A percentile compares a stretch with the other conserved stretches of the same genome.
These are phyloP conservation scores for Blastomussa wellsi DNA, from an alignment of 92 coral and sea anemone genomes.

Conservation along the genomic window DNA sequence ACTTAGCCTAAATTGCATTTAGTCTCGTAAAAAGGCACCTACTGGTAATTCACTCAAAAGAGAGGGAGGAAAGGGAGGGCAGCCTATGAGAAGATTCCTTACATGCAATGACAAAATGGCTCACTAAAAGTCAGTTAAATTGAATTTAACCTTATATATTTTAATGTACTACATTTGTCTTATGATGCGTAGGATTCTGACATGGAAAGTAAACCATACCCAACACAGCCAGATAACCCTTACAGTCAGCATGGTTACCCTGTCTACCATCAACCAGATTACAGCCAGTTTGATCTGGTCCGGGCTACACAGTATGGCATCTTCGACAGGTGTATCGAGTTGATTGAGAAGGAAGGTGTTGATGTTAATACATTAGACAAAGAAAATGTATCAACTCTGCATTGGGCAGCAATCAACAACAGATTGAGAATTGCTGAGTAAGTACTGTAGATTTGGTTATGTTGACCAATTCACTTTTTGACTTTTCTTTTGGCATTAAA, in stretches of 20 bases:
- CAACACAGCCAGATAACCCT: constrained; percentile 67
- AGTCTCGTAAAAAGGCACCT: too few relatives aligned
- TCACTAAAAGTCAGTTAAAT: too few relatives aligned
- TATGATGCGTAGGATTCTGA: background rate
- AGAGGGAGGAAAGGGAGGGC: too few relatives aligned
- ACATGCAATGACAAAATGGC: too few relatives aligned
- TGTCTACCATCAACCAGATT: constrained; percentile 67
- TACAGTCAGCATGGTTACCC: constrained; percentile 56
- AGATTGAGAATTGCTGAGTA: constrained; percentile 91
- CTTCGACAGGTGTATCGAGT: constrained; percentile 68
- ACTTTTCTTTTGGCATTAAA: too few relatives aligned
- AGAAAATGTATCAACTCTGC: constrained; percentile 90
- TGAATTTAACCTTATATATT: too few relatives aligned
- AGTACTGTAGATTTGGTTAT: constrained; percentile 18
- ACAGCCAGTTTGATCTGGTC: constrained; percentile 84
- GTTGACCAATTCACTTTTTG: background rate
- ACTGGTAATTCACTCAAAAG: too few relatives aligned
- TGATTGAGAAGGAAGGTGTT: constrained; percentile 83
- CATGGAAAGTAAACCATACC: constrained; percentile 57
- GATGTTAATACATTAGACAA: constrained; percentile 74
- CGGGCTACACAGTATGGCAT: constrained; percentile 92
- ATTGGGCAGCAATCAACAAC: constrained; percentile 98
- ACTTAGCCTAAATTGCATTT: too few relatives aligned
- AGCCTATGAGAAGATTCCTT: too few relatives aligned
- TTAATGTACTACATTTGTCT: background rate